Conservation (phyloP, 2,888 invertebrate genomes). For the Drosophila sordidula region DNA sequence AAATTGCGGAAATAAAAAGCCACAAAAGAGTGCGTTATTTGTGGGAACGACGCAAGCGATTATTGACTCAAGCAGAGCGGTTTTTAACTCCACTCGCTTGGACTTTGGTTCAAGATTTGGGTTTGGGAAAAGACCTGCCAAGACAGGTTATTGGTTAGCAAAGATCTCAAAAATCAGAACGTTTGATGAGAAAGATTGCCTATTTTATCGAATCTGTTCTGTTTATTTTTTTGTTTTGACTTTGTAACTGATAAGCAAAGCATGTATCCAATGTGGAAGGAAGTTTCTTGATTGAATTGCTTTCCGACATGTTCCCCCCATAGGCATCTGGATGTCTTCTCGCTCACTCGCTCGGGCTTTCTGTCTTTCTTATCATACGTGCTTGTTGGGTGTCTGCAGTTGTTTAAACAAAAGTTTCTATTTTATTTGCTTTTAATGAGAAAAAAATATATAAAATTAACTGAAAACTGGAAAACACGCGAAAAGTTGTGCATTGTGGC, state of each 20-base stretch:
- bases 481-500: neutral
- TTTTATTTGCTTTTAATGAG: constrained; percentile 4
- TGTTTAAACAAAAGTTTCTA: constrained; percentile 46
- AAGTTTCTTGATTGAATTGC: constrained; percentile 51
- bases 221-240: constrained; percentile 4
- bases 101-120: neutral
- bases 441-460: constrained; percentile 12
- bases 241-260: constrained; percentile 28
- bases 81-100: neutral
- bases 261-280: constrained; percentile 9
- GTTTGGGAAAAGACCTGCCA: constrained; percentile 8
- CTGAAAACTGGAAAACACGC: neutral
- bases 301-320: constrained; percentile 19
- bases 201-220: constrained; percentile 3
- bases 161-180: neutral
- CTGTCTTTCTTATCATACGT: constrained; percentile 27
- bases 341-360: constrained; percentile 4
- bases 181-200: constrained; percentile 5
- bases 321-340: constrained; percentile 10
- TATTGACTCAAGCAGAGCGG: neutral
- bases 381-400: constrained; percentile 22
- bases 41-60: constrained; percentile 2
- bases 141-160: constrained; percentile 6
- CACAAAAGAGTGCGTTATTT: constrained; percentile 3
- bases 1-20: constrained; percentile 25